phyloP scores from a whole-genome alignment of 2,113 vertebrate genomes.

The Monopterus albus region DNA sequence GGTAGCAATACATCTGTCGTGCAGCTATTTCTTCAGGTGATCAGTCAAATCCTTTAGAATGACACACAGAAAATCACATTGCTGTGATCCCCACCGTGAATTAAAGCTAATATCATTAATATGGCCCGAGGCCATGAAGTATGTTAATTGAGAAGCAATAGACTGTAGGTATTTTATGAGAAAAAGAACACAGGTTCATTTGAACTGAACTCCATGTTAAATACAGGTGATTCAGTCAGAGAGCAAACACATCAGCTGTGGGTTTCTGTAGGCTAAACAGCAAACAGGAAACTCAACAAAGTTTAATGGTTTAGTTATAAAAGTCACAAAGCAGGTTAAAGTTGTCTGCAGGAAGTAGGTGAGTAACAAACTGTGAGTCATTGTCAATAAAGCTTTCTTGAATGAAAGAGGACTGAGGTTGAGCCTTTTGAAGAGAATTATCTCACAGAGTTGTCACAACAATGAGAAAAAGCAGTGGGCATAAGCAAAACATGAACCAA shows the following conservation, averaged over 20 bases:
- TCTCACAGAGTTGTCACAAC: no score
- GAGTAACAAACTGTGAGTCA: no score
- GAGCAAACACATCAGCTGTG: conserved; percentile 30
- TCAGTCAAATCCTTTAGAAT: conserved; percentile 1
- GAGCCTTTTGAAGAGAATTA: no score
- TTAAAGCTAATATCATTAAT: conserved; percentile 33
- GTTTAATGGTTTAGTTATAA: no score
- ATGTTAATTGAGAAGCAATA: conserved; percentile 23
- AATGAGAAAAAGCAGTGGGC: no score
- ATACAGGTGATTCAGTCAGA: conserved; percentile 24
- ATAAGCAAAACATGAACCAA: no score
- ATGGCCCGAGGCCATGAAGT: not conserved
- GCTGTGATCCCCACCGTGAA: conserved; percentile 9
- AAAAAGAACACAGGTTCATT: conserved; percentile 40
- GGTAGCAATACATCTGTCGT: not conserved
- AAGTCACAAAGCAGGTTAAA: no score
- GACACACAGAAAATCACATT: not conserved
- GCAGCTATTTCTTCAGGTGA: conserved; percentile 6
- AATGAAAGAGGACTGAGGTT: no score
- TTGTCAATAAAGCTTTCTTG: no score
- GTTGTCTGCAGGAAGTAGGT: no score
- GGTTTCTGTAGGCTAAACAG: no score
- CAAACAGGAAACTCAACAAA: no score
- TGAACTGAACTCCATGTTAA: conserved; percentile 29
- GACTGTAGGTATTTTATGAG: conserved; percentile 8